Percentiles rank a stretch among this genome's conserved stretches.
These are phyloP conservation scores for Macrosoma leucophasiata DNA, from an alignment of 2,888 invertebrate species.

Conservation along the genomic window DNA sequence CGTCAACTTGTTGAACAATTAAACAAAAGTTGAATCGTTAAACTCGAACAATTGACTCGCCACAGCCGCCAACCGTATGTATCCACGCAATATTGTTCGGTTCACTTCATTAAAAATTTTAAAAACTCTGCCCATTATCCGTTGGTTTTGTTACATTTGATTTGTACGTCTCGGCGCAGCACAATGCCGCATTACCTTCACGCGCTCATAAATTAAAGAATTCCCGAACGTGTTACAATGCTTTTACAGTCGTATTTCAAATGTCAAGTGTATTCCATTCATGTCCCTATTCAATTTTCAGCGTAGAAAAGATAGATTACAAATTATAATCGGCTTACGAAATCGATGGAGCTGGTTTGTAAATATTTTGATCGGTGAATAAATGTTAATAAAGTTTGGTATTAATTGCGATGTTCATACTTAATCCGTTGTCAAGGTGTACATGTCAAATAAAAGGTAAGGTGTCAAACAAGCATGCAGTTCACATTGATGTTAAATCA, in stretches of 20 bases:
- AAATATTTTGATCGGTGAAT: constrained; percentile 36
- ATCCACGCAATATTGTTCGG: constrained; percentile 55
- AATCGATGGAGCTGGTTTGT: constrained; percentile 42
- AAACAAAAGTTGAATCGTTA: too few relatives aligned
- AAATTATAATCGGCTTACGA: constrained; percentile 30
- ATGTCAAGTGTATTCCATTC: neutral
- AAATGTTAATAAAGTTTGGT: constrained; percentile 6
- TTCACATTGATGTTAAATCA: too few relatives aligned
- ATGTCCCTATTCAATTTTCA: constrained; percentile 47
- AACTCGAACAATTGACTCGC: too few relatives aligned
- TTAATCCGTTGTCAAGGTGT: constrained; percentile 10
- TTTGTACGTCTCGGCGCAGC: constrained; percentile 61
- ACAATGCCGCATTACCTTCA: constrained; percentile 42
- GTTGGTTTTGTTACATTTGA: constrained; percentile 58
- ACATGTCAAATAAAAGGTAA: too few relatives aligned
- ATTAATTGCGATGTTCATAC: constrained; percentile 16
- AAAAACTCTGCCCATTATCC: constrained; percentile 63
- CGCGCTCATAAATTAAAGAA: constrained; percentile 19
- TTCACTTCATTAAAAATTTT: constrained; percentile 68
- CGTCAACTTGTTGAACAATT: too few relatives aligned
- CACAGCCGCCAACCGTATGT: too few relatives aligned
- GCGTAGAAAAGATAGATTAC: constrained; percentile 44
- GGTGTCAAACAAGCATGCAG: too few relatives aligned
- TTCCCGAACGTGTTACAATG: constrained; percentile 34
- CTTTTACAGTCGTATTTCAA: constrained; percentile 31